These are phyloP conservation scores for Microtus agrestis DNA, from an alignment of 2,797 vertebrate genomes.

Conservation along the genomic window DNA sequence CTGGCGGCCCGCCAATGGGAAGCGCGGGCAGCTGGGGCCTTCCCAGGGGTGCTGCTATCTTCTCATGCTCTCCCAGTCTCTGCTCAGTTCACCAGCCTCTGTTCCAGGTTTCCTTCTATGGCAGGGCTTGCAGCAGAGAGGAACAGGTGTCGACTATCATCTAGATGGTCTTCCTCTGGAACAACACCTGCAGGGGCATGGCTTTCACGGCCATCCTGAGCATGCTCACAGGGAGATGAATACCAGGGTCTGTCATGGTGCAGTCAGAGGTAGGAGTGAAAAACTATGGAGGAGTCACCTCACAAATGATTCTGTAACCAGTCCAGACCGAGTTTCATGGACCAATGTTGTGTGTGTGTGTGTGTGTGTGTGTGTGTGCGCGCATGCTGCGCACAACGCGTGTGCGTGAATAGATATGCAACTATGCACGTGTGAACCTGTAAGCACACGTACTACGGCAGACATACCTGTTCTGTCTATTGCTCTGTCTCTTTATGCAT, in stretches of 20 bases:
- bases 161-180: rapidly evolving
- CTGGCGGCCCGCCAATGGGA: background rate
- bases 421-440: rapidly evolving
- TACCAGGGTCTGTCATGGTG: rapidly evolving
- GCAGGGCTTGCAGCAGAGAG: background rate
- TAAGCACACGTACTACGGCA: rapidly evolving
- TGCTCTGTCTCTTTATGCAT: background rate
- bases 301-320: no score
- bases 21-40: background rate
- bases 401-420: rapidly evolving
- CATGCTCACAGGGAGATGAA: background rate
- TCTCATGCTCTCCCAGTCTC: background rate
- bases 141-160: background rate
- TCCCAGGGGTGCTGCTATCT: background rate
- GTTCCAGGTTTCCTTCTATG: background rate
- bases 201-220: rapidly evolving
- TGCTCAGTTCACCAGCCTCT: rapidly evolving
- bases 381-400: rapidly evolving
- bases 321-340: background rate
- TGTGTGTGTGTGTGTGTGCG: background rate
- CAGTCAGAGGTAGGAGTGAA: rapidly evolving
- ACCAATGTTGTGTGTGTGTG: background rate
- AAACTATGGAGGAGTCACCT: background rate
- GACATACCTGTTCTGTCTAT: background rate
- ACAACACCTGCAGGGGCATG: no score